Conservation (phyloP, 1,140 invertebrate species). For the Drosophila kikkawai region DNA sequence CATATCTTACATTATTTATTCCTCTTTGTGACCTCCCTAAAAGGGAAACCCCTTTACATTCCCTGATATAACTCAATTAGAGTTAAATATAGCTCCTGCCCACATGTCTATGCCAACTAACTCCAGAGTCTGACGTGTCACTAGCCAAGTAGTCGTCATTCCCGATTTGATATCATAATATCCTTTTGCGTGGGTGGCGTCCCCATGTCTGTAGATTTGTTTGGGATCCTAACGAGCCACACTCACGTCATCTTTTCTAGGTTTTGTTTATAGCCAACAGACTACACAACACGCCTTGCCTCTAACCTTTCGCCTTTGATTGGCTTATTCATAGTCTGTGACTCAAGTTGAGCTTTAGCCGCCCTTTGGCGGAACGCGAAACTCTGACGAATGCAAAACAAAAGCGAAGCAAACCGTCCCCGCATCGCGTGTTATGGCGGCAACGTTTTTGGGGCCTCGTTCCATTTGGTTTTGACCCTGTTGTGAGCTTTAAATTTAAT, state of each 20-base stretch:
- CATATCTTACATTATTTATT: not conserved
- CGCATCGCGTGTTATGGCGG: slow-evolving; percentile 64
- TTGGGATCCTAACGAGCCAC: slow-evolving; percentile 29
- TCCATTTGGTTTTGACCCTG: slow-evolving; percentile 70
- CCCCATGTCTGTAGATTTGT: slow-evolving; percentile 53
- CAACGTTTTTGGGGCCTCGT: slow-evolving; percentile 44
- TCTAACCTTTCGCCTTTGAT: slow-evolving; percentile 65
- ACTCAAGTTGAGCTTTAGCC: slow-evolving; percentile 44
- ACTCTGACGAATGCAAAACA: slow-evolving; percentile 53
- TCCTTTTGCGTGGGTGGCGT: slow-evolving; percentile 26
- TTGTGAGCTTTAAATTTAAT: slow-evolving; percentile 46
- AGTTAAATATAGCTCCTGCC: not conserved
- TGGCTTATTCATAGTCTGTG: slow-evolving; percentile 57
- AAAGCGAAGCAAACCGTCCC: slow-evolving; percentile 1
- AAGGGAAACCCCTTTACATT: not conserved
- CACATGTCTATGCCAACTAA: not conserved
- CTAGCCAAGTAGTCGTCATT: slow-evolving; percentile 29
- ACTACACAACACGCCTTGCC: slow-evolving; percentile 27
- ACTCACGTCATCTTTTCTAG: slow-evolving; percentile 50
- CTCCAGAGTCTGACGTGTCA: slow-evolving; percentile 10
- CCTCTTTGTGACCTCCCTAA: not conserved
- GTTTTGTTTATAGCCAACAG: slow-evolving; percentile 1
- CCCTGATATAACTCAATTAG: not conserved
- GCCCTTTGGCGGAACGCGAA: slow-evolving; percentile 35
- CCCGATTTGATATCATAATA: slow-evolving; percentile 21